These are phyloP conservation scores for Diloba caeruleocephala DNA, from an alignment of 2,888 invertebrate genomes.

Conservation along the genomic window DNA sequence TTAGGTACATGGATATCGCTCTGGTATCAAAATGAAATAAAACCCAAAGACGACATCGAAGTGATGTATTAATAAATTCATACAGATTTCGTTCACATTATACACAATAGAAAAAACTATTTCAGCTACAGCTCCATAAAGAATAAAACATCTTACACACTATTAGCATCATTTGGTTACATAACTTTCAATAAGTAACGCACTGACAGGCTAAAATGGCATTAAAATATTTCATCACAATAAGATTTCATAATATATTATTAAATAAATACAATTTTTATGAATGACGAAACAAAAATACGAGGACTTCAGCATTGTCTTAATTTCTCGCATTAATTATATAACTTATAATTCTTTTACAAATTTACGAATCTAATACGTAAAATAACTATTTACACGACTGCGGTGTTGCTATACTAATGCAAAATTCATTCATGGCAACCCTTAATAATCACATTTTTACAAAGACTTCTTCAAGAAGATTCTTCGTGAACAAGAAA, in stretches of 20 bases:
- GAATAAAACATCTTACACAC: conserved; percentile 83
- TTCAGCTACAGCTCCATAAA: conserved; percentile 79
- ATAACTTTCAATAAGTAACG: conserved; percentile 82
- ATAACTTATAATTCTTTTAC: conserved; percentile 61
- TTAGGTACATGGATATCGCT: no score
- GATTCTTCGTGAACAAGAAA: conserved; percentile 15
- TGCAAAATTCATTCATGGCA: conserved; percentile 63
- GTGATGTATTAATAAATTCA: conserved; percentile 86
- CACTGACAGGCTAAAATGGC: conserved; percentile 86
- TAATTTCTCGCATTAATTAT: conserved; percentile 55
- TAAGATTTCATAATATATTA: conserved; percentile 75
- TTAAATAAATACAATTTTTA: conserved; percentile 71
- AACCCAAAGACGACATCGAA: conserved; percentile 76
- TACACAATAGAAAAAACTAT: conserved; percentile 85
- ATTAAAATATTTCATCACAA: conserved; percentile 86
- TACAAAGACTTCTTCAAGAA: conserved; percentile 34
- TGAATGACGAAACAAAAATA: conserved; percentile 48
- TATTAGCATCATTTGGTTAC: conserved; percentile 88
- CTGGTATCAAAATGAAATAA: conserved; percentile 46
- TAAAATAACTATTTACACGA: conserved; percentile 71
- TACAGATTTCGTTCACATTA: conserved; percentile 84
- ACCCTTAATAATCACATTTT: conserved; percentile 60
- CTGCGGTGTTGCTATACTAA: conserved; percentile 56
- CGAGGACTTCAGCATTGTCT: conserved; percentile 46
- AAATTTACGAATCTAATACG: conserved; percentile 59